Conservation (phyloP, 2,797 vertebrate species). For the Botia almorhae region DNA sequence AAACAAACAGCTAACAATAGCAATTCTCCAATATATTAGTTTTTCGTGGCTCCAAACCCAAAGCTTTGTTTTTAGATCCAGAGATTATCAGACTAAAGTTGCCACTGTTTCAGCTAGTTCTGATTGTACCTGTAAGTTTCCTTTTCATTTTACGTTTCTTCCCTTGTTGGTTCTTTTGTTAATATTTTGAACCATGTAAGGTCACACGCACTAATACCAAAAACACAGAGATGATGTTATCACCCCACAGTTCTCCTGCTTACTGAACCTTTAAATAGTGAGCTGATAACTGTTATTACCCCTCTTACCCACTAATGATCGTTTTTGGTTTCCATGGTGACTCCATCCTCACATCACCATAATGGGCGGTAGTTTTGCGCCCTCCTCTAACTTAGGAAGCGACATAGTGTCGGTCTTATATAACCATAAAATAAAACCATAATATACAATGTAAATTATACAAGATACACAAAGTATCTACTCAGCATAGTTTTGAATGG, state of each 20-base stretch:
- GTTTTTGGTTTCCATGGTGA: conserved; percentile 52
- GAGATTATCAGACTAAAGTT: not conserved
- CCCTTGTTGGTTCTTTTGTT: conserved; percentile 10
- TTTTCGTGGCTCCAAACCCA: not conserved
- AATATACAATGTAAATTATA: too few species aligned
- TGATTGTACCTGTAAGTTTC: conserved; percentile 21
- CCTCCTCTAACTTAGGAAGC: not conserved
- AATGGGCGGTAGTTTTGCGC: not conserved
- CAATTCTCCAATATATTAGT: not conserved
- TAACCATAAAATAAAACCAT: not conserved
- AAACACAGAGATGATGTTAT: conserved; percentile 10
- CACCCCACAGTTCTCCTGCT: conserved; percentile 9
- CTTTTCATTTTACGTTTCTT: conserved; percentile 37
- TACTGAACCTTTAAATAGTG: conserved; percentile 30
- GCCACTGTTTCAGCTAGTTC: conserved; percentile 5
- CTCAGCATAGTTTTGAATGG: not conserved
- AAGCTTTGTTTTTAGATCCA: conserved; percentile 23
- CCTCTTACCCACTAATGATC: conserved; percentile 4
- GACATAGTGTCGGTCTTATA: not conserved
- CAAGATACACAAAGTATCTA: not conserved
- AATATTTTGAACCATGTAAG: conserved; percentile 13
- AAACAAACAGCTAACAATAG: not conserved
- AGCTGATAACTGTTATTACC: conserved; percentile 38
- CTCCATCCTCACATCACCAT: conserved; percentile 14
- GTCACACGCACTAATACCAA: not conserved